Base-by-base conservation (phyloP, 1,140 invertebrate species). In the Micrasema minimum region DNA sequence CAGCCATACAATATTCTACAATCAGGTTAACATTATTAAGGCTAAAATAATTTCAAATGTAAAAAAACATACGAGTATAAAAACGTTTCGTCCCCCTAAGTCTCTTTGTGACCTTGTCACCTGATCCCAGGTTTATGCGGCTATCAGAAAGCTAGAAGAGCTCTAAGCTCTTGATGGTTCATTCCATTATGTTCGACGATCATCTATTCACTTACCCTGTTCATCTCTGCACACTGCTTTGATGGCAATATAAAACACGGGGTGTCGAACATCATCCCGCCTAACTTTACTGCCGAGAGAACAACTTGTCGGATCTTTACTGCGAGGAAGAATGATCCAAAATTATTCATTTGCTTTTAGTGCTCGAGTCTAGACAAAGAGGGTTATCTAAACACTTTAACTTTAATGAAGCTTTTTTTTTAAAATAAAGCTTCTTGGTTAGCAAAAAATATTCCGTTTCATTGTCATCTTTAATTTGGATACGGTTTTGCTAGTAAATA, bases 161-260 rank as follows among this genome's bases (percentile, higher is more conserved):
- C 66, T 66, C 46, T 71, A 53, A 67, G 31, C 65, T 53, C 41
- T 70, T 75, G 73, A 75, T 75, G 69, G 73, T 61, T 67, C 73
- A 75, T 75, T 62, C 73, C 69, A 75, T 75, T 75, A 75, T 59
- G 69, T 41, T 69, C 45, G 66, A 38, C 59, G 22, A 55, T 37
- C 46, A 53, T 61, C 57, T 69, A 62, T 69, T 69, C 67, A 69
- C 67, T 69, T 62, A 62, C 67, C 38, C 22, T n/a, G 23, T 22
- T 57, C 41, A 38, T 53, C 35, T 62, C 43, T 48, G 23, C 26
- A 57, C 65, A 43, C 59, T 38, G 66, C 22, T 66, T 74, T 71
- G 68, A 74, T 74, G 65, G 72, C 65, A 55, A 46, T 65, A 75
- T 75, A 75, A 75, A 75, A 71, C 73, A 75, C 50, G 73, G 69